Conservation (phyloP, 2,797 vertebrate species). For the Vipera ursinii region DNA sequence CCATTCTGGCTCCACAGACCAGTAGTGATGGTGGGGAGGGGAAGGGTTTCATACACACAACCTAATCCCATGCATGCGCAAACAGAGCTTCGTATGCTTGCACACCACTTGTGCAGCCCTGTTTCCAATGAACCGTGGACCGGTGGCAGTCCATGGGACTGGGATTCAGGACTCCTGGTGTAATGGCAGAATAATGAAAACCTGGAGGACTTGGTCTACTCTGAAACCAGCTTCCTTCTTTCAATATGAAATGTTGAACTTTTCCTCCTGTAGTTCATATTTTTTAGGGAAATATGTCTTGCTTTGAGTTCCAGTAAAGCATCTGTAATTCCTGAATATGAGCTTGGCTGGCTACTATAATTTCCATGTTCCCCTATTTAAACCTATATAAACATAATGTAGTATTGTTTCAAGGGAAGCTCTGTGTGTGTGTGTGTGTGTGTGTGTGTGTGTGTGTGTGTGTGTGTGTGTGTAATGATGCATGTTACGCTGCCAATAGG, state of each 20-base stretch:
- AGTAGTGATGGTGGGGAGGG: fast-evolving
- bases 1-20: not conserved
- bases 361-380: not conserved
- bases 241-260: not conserved
- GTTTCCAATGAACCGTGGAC: not conserved
- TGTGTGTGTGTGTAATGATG: too few relatives aligned
- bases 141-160: not conserved
- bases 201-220: not conserved
- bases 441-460: too few relatives aligned
- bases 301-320: not conserved
- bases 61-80: not conserved
- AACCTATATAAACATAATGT: not conserved
- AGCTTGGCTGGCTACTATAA: not conserved
- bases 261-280: not conserved
- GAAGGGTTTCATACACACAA: not conserved
- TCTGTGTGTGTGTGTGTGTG: too few relatives aligned
- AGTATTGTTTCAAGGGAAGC: not conserved
- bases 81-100: not conserved
- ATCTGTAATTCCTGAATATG: not conserved
- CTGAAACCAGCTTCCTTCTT: not conserved
- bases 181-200: not conserved
- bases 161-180: not conserved
- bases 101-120: fast-evolving
- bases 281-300: not conserved
- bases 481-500: not conserved